These are phyloP conservation scores for Aspidiotus destructor DNA, from an alignment of 2,888 invertebrate genomes.

Conservation along the genomic window DNA sequence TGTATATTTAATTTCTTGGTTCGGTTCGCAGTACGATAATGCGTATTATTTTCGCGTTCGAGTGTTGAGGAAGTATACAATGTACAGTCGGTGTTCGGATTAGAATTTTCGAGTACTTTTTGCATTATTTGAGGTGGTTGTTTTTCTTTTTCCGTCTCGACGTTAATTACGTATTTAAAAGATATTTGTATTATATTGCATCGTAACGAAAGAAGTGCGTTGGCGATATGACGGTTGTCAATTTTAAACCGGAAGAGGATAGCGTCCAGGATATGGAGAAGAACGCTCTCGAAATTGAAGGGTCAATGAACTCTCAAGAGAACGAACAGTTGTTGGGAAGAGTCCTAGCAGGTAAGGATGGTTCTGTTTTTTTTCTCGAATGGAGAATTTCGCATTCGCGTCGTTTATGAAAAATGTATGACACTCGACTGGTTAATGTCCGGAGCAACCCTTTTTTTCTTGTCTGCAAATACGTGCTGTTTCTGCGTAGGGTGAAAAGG, in stretches of 20 bases:
- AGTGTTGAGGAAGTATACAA: not conserved
- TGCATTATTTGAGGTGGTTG: not conserved
- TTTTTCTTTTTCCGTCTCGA: not conserved
- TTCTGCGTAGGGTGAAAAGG: no score
- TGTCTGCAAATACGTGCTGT: no score
- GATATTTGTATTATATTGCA: no score
- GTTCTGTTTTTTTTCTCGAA: no score
- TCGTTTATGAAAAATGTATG: no score
- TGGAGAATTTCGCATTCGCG: no score
- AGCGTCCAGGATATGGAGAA: conserved; percentile 18
- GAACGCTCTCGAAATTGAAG: conserved; percentile 15
- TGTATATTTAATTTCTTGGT: not conserved
- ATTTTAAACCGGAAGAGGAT: conserved; percentile 26
- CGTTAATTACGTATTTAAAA: no score
- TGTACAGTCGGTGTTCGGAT: not conserved
- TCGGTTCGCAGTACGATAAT: not conserved
- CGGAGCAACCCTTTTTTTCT: no score
- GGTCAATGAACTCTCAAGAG: conserved; percentile 13
- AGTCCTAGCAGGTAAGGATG: conserved; percentile 24
- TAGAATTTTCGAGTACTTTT: not conserved
- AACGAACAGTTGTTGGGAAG: conserved; percentile 26
- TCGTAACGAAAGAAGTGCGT: not conserved
- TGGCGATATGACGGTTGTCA: conserved; percentile 24
- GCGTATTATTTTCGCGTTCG: not conserved
- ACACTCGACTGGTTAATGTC: no score